A percentile compares a stretch with the other conserved stretches of the same genome.
Conservation (phyloP, 2,113 vertebrate genomes). For the Vicugna pacos region DNA sequence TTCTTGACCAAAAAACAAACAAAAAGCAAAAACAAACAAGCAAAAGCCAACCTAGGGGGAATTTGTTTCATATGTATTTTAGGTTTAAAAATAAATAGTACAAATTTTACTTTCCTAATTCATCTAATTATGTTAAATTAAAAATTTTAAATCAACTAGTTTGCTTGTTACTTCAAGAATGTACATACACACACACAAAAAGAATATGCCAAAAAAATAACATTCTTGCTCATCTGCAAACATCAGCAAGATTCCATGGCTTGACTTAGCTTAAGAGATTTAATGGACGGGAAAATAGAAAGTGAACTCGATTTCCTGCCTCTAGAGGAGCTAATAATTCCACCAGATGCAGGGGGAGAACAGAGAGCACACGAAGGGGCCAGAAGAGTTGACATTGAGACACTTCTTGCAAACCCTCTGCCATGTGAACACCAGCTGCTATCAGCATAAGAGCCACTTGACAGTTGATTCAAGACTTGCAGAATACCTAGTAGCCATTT, state of each 20-base stretch:
- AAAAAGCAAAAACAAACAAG: background rate
- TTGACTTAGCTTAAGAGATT: background rate
- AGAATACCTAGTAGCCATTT: background rate
- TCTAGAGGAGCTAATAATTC: background rate
- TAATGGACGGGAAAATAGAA: background rate
- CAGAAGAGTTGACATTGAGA: background rate
- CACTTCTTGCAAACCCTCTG: background rate
- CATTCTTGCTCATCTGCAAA: background rate
- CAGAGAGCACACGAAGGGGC: background rate
- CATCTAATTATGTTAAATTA: background rate
- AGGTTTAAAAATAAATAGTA: background rate
- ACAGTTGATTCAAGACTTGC: background rate
- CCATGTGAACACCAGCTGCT: background rate
- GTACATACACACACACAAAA: background rate
- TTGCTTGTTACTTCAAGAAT: background rate
- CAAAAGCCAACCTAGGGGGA: background rate
- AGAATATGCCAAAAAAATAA: background rate
- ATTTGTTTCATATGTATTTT: background rate
- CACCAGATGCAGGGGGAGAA: background rate
- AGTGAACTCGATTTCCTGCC: background rate
- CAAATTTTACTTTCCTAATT: background rate
- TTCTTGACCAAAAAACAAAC: background rate
- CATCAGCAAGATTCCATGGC: background rate
- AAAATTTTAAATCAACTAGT: background rate
- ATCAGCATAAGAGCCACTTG: background rate